These are phyloP conservation scores for Oligia strigilis DNA, from an alignment of 2,888 invertebrate genomes.

Conservation along the genomic window DNA sequence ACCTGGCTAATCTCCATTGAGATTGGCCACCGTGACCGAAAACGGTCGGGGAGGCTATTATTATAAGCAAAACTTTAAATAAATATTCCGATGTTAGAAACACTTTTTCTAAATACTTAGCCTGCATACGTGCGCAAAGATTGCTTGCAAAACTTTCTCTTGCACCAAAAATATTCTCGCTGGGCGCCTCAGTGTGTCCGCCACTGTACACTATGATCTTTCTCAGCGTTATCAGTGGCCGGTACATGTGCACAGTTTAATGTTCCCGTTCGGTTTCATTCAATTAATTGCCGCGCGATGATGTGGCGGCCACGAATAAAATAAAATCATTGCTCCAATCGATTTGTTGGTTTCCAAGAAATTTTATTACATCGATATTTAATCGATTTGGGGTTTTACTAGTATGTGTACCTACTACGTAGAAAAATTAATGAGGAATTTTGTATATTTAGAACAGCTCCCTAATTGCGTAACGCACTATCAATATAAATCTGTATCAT, in stretches of 20 bases:
- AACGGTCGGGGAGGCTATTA: too few species aligned
- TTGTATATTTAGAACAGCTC: constrained; percentile 12
- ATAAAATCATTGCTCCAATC: constrained; percentile 54
- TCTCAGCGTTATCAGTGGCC: constrained; percentile 87
- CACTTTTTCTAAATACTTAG: not conserved
- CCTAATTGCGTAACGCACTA: too few species aligned
- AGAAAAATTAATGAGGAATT: constrained; percentile 30
- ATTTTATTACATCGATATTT: constrained; percentile 34
- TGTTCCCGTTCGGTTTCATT: constrained; percentile 85
- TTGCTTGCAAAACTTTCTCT: not conserved
- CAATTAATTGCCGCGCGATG: constrained; percentile 83
- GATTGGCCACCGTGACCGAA: too few species aligned
- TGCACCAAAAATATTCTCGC: constrained; percentile 1
- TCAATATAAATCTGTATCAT: too few species aligned
- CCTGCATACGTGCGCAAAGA: not conserved
- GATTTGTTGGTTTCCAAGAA: constrained; percentile 46
- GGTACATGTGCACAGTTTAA: constrained; percentile 89
- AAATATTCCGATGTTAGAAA: not conserved
- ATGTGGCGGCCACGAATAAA: constrained; percentile 67
- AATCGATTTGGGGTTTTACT: constrained; percentile 29
- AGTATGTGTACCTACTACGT: constrained; percentile 18
- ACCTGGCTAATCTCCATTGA: too few species aligned
- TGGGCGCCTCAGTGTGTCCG: constrained; percentile 59
- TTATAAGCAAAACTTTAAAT: not conserved
- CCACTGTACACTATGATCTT: constrained; percentile 79